Evolutionary conservation across 92 coral and sea anemone species (phyloP).

Genomic region (Zoanthus sociatus): DNA sequence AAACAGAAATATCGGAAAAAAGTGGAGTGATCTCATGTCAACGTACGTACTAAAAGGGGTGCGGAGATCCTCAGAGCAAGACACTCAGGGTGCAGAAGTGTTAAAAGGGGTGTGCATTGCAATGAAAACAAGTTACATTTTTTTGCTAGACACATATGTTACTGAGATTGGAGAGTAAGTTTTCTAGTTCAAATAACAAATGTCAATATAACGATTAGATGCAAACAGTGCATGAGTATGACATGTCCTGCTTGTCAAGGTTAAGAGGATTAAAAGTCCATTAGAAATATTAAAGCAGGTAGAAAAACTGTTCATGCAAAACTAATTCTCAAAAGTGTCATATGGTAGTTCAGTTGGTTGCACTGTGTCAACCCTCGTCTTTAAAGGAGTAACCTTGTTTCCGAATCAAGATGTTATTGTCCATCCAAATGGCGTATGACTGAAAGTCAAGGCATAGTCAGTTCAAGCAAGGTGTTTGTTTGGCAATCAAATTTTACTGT

Average conservation of each 20-base stretch:
- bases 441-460: slow-evolving; percentile 7
- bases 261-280: background rate
- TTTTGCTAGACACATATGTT: slow-evolving; percentile 1
- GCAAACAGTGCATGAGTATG: slow-evolving; percentile 1
- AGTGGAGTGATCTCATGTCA: slow-evolving; percentile 1
- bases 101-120: background rate
- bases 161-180: slow-evolving; percentile 8
- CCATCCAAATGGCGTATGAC: slow-evolving; percentile 6
- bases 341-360: slow-evolving; percentile 1
- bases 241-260: slow-evolving; percentile 6
- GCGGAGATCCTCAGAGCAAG: slow-evolving; percentile 11
- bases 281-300: slow-evolving; percentile 2
- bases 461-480: slow-evolving; percentile 1
- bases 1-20: slow-evolving; percentile 1
- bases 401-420: slow-evolving; percentile 7
- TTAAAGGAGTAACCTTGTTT: slow-evolving; percentile 9
- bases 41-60: slow-evolving; percentile 4
- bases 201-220: slow-evolving; percentile 2
- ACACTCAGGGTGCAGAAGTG: slow-evolving; percentile 10
- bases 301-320: slow-evolving; percentile 6
- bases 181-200: slow-evolving; percentile 4
- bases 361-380: slow-evolving; percentile 13
- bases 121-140: slow-evolving; percentile 8
- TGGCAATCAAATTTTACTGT: slow-evolving; percentile 6
- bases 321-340: slow-evolving; percentile 6